Conservation (phyloP, 1,140 invertebrate genomes). For the Pteromalus puparum region DNA sequence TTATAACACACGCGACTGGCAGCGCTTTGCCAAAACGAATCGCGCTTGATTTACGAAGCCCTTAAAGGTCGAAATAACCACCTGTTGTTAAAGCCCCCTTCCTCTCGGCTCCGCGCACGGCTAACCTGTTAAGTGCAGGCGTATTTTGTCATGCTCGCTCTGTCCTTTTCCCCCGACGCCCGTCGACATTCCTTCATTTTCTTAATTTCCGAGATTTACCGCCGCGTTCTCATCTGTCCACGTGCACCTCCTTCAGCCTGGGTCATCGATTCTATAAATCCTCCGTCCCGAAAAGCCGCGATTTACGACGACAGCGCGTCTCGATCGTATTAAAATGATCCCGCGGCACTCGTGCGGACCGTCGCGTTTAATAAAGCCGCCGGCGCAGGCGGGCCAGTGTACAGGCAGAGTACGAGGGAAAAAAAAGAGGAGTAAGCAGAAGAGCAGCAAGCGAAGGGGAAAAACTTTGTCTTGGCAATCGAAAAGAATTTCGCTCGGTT, state of each 20-base stretch:
- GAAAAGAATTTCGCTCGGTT: conserved; percentile 48
- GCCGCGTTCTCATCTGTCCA: neutral
- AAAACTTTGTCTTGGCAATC: conserved; percentile 44
- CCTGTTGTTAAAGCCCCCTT: conserved; percentile 34
- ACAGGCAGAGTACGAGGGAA: too few species aligned
- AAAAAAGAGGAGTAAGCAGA: neutral
- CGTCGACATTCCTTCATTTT: neutral
- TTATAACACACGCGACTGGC: conserved; percentile 40
- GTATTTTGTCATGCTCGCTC: conserved; percentile 38
- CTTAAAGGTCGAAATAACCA: conserved; percentile 50
- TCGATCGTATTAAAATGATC: conserved; percentile 33
- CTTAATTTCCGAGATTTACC: neutral
- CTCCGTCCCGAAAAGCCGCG: neutral
- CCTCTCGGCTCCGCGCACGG: neutral
- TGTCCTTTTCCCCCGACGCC: neutral
- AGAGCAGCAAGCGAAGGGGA: conserved; percentile 3
- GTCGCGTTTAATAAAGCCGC: conserved; percentile 42
- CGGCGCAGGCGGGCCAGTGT: too few species aligned
- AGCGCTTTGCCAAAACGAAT: conserved; percentile 38
- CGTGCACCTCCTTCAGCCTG: too few species aligned
- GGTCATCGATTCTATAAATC: neutral
- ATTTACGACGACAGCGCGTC: neutral
- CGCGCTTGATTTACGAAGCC: conserved; percentile 47
- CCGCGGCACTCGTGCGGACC: neutral
- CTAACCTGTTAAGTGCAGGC: conserved; percentile 31